Conservation (phyloP, 2,113 vertebrate genomes). For the Epinephelus lanceolatus region DNA sequence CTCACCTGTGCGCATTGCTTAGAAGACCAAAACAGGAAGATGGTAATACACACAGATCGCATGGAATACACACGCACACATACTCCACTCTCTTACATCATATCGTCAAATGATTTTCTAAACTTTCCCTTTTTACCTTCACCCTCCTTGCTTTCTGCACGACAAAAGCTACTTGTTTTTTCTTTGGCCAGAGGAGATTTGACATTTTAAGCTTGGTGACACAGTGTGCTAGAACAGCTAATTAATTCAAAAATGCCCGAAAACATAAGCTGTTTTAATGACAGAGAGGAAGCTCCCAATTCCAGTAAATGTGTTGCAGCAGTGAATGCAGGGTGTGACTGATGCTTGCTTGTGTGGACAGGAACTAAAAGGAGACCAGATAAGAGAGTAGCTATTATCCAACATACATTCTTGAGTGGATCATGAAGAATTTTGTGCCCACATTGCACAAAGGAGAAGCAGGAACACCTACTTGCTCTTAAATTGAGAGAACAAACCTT, state of each 20-base stretch:
- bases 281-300: not conserved
- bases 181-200: not conserved
- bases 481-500: too few species aligned
- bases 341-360: not conserved
- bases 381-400: not conserved
- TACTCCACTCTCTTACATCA: not conserved
- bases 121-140: not conserved
- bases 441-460: too few species aligned
- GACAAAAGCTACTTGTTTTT: not conserved
- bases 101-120: not conserved
- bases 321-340: not conserved
- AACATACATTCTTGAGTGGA: not conserved
- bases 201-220: not conserved
- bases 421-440: rapidly evolving
- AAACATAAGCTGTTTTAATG: not conserved
- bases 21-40: not conserved
- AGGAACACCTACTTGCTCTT: too few species aligned
- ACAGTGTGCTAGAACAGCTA: not conserved
- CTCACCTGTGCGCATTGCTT: not conserved
- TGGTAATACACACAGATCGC: not conserved
- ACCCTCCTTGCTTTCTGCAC: not conserved
- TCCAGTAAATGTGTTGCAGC: not conserved
- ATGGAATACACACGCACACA: not conserved
- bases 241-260: not conserved
- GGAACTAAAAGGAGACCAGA: not conserved